Evolutionary conservation across 2,797 vertebrate species (phyloP), one percentile per base, ranked within the genome.

Genomic region (Melanitta fusca): DNA sequence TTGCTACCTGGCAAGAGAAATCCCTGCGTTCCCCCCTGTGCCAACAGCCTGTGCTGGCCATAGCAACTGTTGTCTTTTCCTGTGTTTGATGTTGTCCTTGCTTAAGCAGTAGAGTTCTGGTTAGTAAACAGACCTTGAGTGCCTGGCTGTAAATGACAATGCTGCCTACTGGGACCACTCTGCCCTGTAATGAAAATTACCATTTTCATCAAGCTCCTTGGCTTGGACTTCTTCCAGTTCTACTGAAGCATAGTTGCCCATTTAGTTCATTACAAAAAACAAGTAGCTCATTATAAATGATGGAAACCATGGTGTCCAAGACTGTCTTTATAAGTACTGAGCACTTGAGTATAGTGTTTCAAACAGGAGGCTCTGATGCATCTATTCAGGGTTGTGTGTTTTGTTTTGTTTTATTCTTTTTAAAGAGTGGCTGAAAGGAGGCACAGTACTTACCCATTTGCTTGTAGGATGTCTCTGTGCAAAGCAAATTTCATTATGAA

Each of bases 211-310:
- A 39, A 87, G 68, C 82, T 87, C 49, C 61, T 88, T 1, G 2
- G 22, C 82, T 91, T 93, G 94, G 96, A 74, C 24, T 85, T 87
- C 57, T 87, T 95, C 85, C 93, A 93, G 57, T 60, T 95, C 71
- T 94, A 21, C 72, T 89, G 72, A 93, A 72, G 57, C 41, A 49
- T 28, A 85, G 71, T 16, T 36, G 34, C 47, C 77, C 61, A 27
- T 41, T 91, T 91, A 82, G 72, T 53, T 92, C 70, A 88, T 70
- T 80, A 53, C 4, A 19, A 80, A 75, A 75, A 88, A 78, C 65
- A 93, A 91, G 58, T 54, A 57, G 53, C 57, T 96, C 68, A 83
- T 96, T 93, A 94, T 80, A 92, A 90, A 74, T 69, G 38, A 77
- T 65, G 84, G 87, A 95, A 91, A 78, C 53, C 64, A 87, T 95